Conservation (phyloP, 2,797 vertebrate species). For the Rhinichthys osculus region DNA sequence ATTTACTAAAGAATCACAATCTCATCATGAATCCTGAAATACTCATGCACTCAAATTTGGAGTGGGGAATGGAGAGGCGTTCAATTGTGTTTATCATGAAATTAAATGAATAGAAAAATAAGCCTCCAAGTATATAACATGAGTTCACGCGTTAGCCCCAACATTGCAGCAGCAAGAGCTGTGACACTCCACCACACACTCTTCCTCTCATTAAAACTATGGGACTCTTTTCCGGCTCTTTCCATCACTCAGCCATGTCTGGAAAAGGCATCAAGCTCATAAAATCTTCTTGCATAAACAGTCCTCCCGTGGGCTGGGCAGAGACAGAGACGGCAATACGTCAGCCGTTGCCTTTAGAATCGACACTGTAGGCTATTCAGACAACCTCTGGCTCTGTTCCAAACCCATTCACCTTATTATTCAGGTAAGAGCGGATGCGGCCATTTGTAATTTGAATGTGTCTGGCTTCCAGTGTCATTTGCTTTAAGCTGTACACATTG, state of each 20-base stretch:
- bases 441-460: too few species aligned
- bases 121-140: neutral
- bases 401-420: neutral
- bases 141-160: neutral
- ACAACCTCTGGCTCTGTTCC: slow-evolving; percentile 20
- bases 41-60: neutral
- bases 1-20: neutral
- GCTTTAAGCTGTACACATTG: too few species aligned
- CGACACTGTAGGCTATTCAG: slow-evolving; percentile 39
- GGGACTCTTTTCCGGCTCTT: slow-evolving; percentile 65
- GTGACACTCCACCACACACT: slow-evolving; percentile 42
- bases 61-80: neutral
- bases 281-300: slow-evolving; percentile 79
- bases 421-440: too few species aligned
- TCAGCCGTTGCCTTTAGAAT: slow-evolving; percentile 58
- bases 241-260: slow-evolving; percentile 70
- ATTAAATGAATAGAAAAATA: neutral
- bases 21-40: neutral
- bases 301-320: slow-evolving; percentile 64
- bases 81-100: neutral
- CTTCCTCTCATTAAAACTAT: slow-evolving; percentile 59
- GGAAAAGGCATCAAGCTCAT: slow-evolving; percentile 80
- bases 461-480: too few species aligned
- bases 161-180: neutral
- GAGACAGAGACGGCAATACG: slow-evolving; percentile 47